These are phyloP conservation scores for Poecilia latipinna DNA, from an alignment of 2,113 vertebrate genomes.

Conservation along the genomic window DNA sequence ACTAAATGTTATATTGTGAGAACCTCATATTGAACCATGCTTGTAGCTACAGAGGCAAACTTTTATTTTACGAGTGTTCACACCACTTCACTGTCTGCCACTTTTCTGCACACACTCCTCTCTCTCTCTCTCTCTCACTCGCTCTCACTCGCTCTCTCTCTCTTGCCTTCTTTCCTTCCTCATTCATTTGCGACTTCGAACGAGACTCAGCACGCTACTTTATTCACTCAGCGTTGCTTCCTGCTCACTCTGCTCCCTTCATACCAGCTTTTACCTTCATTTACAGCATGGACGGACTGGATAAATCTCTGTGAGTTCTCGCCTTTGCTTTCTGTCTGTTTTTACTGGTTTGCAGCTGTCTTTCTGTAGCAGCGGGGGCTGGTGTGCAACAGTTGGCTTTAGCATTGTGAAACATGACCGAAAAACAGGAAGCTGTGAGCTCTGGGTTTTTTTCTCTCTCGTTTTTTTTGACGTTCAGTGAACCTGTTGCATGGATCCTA, in stretches of 20 bases:
- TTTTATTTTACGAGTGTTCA: background rate
- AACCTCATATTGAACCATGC: background rate
- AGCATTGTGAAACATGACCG: slow-evolving; percentile 25
- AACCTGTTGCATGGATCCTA: background rate
- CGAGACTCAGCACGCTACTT: slow-evolving; percentile 58
- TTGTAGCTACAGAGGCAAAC: background rate
- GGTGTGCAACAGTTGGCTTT: background rate
- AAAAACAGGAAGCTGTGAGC: slow-evolving; percentile 51
- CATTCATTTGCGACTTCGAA: slow-evolving; percentile 49
- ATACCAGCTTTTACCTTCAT: slow-evolving; percentile 16
- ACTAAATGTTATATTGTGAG: background rate
- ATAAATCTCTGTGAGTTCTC: slow-evolving; percentile 12
- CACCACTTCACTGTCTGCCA: background rate
- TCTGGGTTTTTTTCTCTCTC: background rate
- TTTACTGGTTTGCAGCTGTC: background rate
- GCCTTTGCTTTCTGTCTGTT: background rate
- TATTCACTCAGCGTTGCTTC: slow-evolving; percentile 45
- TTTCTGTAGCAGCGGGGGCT: background rate
- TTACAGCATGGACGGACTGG: slow-evolving; percentile 25
- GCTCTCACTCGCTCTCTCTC: background rate
- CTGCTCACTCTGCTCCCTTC: slow-evolving; percentile 53
- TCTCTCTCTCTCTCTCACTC: background rate
- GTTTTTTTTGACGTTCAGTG: too few species aligned
- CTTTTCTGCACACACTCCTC: background rate
- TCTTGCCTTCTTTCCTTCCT: slow-evolving; percentile 63